Conservation (phyloP, 1,140 invertebrate genomes). For the Drosophila santomea region DNA sequence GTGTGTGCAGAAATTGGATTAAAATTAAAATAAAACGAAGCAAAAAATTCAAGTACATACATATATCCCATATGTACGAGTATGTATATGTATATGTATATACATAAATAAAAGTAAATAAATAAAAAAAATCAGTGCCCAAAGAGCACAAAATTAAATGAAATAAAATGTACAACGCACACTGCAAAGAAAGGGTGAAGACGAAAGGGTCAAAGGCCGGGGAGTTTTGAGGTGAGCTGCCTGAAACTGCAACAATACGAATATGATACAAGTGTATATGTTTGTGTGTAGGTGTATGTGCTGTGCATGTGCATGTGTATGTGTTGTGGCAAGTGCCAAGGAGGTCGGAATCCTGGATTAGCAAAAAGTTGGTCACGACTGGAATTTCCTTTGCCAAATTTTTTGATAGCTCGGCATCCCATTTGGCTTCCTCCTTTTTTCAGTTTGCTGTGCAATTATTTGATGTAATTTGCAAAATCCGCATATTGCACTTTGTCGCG, state of each 20-base stretch:
- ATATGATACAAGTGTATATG: background rate
- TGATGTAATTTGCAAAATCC: constrained; percentile 17
- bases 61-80: constrained; percentile 27
- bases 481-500: constrained; percentile 10
- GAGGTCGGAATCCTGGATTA: constrained; percentile 11
- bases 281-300: too few species aligned
- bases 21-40: constrained; percentile 72
- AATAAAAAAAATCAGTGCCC: constrained; percentile 27
- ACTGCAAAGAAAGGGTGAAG: constrained; percentile 5
- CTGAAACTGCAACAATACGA: constrained; percentile 3
- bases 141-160: constrained; percentile 54
- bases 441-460: constrained; percentile 4
- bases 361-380: constrained; percentile 21
- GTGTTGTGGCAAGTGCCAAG: constrained; percentile 4
- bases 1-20: constrained; percentile 67
- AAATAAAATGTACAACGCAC: constrained; percentile 33
- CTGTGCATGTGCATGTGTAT: background rate
- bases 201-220: constrained; percentile 10
- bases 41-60: background rate
- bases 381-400: constrained; percentile 35
- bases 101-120: constrained; percentile 16
- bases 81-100: background rate
- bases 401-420: constrained; percentile 14
- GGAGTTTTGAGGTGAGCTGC: background rate
- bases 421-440: background rate